Evolutionary conservation across 2,797 vertebrate genomes (phyloP).

Genomic region (Pterois miles): DNA sequence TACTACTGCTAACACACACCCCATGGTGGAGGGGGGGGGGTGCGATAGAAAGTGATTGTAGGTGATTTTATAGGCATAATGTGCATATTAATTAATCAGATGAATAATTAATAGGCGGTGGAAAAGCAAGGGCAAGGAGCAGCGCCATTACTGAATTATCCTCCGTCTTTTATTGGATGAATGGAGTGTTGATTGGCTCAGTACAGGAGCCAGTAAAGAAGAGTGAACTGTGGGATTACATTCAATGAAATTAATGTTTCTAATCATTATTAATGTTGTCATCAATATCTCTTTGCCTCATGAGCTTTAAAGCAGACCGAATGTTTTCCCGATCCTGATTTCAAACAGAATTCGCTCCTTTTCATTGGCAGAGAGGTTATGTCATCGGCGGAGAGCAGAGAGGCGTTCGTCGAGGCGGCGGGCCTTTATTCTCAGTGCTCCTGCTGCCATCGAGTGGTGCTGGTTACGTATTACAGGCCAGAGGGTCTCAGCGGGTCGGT

Average conservation of each 20-base stretch:
- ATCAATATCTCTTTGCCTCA: neutral
- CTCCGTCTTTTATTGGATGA: neutral
- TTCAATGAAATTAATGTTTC: neutral
- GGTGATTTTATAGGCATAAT: slow-evolving; percentile 1
- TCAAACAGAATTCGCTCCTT: slow-evolving; percentile 40
- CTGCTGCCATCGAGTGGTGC: slow-evolving; percentile 57
- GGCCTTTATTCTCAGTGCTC: neutral
- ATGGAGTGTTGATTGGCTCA: neutral
- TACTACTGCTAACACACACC: neutral
- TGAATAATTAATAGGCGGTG: slow-evolving; percentile 41
- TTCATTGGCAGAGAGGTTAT: slow-evolving; percentile 45
- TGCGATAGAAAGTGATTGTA: neutral
- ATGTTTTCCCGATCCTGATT: neutral
- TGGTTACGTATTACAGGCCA: slow-evolving; percentile 5
- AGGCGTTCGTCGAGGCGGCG: too few species aligned
- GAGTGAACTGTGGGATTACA: neutral
- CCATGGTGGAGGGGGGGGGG: neutral
- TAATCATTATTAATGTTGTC: neutral
- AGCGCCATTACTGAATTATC: neutral
- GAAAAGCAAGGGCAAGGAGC: slow-evolving; percentile 13
- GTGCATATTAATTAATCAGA: slow-evolving; percentile 26
- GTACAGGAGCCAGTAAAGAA: neutral
- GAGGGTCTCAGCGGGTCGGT: too few species aligned
- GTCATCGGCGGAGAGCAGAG: slow-evolving; percentile 38
- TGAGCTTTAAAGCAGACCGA: neutral